A percentile compares a stretch with the other conserved stretches of the same genome.
Evolutionary conservation across 2,113 vertebrate genomes (phyloP).

Genomic region (Myodes glareolus): DNA sequence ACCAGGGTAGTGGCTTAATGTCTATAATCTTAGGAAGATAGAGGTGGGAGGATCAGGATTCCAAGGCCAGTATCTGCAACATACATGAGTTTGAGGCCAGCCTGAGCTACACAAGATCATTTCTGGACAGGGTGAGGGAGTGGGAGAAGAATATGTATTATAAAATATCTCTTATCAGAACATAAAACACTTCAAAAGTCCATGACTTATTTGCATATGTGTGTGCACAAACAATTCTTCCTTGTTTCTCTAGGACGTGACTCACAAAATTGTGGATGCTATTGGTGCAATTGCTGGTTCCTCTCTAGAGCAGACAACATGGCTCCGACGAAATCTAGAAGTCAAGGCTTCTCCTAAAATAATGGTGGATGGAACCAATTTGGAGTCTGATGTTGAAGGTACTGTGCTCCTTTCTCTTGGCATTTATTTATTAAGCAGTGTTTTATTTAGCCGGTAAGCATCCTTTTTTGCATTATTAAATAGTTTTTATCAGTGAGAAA

Average conservation of each 20-base stretch:
- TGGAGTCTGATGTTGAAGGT: constrained; percentile 98
- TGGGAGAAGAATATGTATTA: background rate
- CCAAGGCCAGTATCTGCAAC: background rate
- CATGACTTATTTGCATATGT: background rate
- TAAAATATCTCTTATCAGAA: background rate
- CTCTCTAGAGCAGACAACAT: constrained; percentile 98
- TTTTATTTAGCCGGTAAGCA: background rate
- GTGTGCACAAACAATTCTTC: background rate
- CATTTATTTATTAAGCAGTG: constrained; percentile 1
- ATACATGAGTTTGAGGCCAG: background rate
- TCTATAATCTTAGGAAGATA: background rate
- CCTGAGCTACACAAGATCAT: background rate
- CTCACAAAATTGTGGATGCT: constrained; percentile 98
- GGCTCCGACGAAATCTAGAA: constrained; percentile 97
- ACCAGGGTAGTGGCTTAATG: background rate
- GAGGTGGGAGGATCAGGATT: background rate
- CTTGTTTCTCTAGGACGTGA: constrained; percentile 92
- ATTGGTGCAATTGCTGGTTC: constrained; percentile 97
- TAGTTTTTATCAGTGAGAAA: constrained; percentile 15
- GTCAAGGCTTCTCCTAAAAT: constrained; percentile 98
- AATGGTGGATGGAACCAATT: constrained; percentile 92
- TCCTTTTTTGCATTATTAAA: background rate
- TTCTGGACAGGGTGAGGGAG: too few species aligned
- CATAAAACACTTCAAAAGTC: background rate
- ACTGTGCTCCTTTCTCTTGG: background rate